Evolutionary conservation across 2,113 vertebrate genomes (phyloP).

Genomic region (Lates calcarifer): DNA sequence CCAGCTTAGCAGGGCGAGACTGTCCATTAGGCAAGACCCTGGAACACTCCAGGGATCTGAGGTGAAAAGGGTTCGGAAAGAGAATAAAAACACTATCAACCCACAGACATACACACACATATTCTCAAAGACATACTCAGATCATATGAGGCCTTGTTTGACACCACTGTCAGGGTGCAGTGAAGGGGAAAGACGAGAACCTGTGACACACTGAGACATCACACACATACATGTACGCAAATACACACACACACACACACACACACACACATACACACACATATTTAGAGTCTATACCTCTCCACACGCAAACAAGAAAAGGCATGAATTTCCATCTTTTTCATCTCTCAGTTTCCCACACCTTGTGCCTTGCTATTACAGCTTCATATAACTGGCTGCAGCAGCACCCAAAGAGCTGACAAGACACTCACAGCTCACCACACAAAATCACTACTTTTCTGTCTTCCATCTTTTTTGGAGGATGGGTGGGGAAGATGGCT

Average conservation of each 20-base stretch:
- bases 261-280: conserved; percentile 49
- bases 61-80: conserved; percentile 68
- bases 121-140: conserved; percentile 77
- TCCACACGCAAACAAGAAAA: conserved; percentile 33
- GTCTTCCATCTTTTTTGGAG: neutral
- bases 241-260: conserved; percentile 48
- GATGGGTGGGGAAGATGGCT: neutral
- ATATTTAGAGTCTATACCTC: conserved; percentile 26
- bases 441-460: conserved; percentile 9
- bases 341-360: conserved; percentile 44
- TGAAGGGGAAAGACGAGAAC: conserved; percentile 82
- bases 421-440: conserved; percentile 30
- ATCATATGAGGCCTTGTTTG: conserved; percentile 81
- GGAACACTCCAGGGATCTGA: conserved; percentile 74
- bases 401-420: conserved; percentile 31
- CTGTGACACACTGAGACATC: conserved; percentile 73
- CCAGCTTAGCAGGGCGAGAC: conserved; percentile 80
- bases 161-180: conserved; percentile 84
- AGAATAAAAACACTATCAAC: conserved; percentile 80
- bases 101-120: conserved; percentile 72
- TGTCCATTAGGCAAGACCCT: conserved; percentile 82
- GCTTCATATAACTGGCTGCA: conserved; percentile 56
- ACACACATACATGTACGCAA: conserved; percentile 55
- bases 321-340: conserved; percentile 49
- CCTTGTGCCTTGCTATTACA: conserved; percentile 41